Percentiles rank a stretch among this genome's conserved stretches.
Evolutionary conservation across 2,113 vertebrate genomes (phyloP).

Genomic region (Saguinus midas): DNA sequence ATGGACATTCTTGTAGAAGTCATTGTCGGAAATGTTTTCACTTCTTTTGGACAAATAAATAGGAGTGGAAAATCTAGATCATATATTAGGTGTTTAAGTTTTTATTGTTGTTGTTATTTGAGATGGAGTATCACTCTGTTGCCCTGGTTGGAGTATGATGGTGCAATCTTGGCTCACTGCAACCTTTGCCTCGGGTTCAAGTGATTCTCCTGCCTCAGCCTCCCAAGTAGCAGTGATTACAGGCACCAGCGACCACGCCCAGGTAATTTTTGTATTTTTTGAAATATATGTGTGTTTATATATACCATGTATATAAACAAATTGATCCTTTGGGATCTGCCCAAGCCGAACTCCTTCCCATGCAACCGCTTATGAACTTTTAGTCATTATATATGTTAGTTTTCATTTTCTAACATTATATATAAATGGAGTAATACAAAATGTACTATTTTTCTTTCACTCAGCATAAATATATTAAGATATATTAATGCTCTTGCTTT

Average conservation of each 20-base stretch:
- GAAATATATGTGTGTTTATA: not conserved
- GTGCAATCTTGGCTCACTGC: no score
- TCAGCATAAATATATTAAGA: not conserved
- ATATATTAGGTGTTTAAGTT: not conserved
- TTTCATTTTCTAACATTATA: not conserved
- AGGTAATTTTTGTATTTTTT: not conserved
- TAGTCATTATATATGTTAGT: not conserved
- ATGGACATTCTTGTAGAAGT: not conserved
- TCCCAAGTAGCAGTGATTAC: no score
- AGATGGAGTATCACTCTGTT: rapidly evolving
- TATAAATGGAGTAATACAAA: not conserved
- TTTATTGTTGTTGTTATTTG: no score
- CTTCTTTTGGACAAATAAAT: not conserved
- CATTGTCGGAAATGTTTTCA: not conserved
- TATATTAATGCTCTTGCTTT: not conserved
- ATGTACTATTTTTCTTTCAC: not conserved
- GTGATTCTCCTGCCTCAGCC: no score
- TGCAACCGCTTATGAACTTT: not conserved
- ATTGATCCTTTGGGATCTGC: not conserved
- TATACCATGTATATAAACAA: not conserved
- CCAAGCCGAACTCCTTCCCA: not conserved
- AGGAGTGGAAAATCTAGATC: not conserved
- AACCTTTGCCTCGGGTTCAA: no score
- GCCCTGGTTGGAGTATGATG: no score
- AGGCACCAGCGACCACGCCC: no score